Conservation (phyloP, 2,888 invertebrate species). For the Frankliniella intonsa region DNA sequence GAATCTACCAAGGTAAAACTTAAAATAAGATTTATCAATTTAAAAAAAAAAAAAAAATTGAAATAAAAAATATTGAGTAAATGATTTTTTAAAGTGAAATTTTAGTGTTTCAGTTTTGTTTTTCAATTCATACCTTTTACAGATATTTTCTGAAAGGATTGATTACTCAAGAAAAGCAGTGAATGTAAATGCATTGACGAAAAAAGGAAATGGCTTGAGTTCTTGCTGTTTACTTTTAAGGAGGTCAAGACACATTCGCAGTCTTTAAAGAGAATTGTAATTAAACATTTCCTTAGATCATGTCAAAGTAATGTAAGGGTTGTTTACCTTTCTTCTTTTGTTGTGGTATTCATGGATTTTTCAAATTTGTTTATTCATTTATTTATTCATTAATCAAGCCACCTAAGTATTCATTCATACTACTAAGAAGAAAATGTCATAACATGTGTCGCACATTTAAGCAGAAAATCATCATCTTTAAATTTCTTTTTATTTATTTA, state of each 20-base stretch:
- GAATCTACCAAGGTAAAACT: slow-evolving; percentile 63
- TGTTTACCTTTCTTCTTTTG: background rate
- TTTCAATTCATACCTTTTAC: slow-evolving; percentile 41
- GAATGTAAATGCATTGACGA: slow-evolving; percentile 72
- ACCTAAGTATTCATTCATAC: background rate
- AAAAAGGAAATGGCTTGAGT: slow-evolving; percentile 71
- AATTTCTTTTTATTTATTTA: background rate
- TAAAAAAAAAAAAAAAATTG: background rate
- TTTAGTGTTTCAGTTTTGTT: slow-evolving; percentile 29
- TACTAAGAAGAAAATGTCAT: background rate
- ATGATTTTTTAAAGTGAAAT: slow-evolving; percentile 31
- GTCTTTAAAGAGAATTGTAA: slow-evolving; percentile 38
- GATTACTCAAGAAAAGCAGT: slow-evolving; percentile 75
- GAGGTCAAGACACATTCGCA: slow-evolving; percentile 44
- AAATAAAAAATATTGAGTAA: background rate
- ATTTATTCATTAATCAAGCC: background rate
- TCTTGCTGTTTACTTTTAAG: slow-evolving; percentile 74
- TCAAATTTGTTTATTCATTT: background rate
- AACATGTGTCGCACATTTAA: background rate
- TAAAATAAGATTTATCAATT: background rate
- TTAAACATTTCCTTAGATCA: background rate
- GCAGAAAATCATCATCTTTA: background rate
- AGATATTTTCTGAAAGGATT: slow-evolving; percentile 81
- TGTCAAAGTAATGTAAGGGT: background rate
- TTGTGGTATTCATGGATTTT: background rate